phyloP scores from a whole-genome alignment of 1,140 invertebrate genomes.

The Sarcophaga peregrina region DNA sequence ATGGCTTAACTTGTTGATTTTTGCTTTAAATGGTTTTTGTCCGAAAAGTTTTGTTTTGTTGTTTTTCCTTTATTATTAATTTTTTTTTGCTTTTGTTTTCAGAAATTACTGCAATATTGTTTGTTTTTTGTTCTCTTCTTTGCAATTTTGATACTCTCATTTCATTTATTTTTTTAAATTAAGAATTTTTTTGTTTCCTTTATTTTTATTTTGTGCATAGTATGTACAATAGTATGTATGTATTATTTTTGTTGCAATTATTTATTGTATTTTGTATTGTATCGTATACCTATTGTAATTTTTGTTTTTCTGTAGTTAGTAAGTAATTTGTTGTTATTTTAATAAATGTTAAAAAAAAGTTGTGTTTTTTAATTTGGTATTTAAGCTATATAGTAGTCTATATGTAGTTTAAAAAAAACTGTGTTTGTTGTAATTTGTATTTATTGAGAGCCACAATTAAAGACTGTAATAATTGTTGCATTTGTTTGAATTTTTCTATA shows the following conservation, averaged over 20 bases:
- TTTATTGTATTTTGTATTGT: constrained; percentile 6
- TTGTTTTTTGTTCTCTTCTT: not conserved
- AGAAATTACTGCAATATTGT: constrained; percentile 18
- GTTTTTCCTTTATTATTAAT: not conserved
- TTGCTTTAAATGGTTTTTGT: constrained; percentile 32
- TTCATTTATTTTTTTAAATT: constrained; percentile 9
- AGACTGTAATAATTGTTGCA: too few species aligned
- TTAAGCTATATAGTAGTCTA: not conserved
- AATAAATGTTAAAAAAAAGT: constrained; percentile 5
- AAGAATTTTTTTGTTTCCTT: not conserved
- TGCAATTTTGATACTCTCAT: not conserved
- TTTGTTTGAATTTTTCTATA: too few species aligned
- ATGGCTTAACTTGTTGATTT: constrained; percentile 34
- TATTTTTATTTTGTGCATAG: not conserved
- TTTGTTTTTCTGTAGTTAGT: not conserved
- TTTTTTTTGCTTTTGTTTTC: not conserved
- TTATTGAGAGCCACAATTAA: too few species aligned
- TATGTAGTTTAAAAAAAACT: not conserved
- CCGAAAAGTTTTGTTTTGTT: not conserved
- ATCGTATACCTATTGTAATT: not conserved
- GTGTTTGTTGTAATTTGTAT: too few species aligned
- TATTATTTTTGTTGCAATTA: not conserved
- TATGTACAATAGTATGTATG: too few species aligned
- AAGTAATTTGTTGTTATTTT: constrained; percentile 21
- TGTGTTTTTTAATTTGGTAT: not conserved